These are phyloP conservation scores for Sanderia malayensis DNA, from an alignment of 30 jellyfish, hydroid and myxozoan species.

Conservation along the genomic window DNA sequence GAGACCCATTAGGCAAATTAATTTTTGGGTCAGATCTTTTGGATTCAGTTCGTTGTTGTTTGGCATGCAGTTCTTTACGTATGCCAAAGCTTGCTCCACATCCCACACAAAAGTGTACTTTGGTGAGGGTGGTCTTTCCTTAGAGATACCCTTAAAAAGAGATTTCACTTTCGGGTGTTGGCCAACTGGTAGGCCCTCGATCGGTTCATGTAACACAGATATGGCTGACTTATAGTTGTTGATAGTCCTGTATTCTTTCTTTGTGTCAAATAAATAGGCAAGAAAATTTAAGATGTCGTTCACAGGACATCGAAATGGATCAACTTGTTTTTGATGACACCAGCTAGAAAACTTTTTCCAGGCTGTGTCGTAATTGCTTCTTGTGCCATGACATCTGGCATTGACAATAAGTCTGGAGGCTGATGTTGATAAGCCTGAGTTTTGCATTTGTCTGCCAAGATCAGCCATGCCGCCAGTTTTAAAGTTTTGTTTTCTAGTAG, in stretches of 20 bases:
- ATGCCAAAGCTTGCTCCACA: constrained; percentile 14
- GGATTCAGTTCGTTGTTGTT: constrained; percentile 8
- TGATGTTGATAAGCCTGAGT: constrained; percentile 36
- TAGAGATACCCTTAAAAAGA: constrained; percentile 13
- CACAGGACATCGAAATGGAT: constrained; percentile 44
- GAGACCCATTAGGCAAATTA: constrained; percentile 6
- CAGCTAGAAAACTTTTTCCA: constrained; percentile 52
- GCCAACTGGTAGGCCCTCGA: constrained; percentile 38
- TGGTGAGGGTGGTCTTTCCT: constrained; percentile 28
- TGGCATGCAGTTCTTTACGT: neutral
- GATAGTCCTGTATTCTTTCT: constrained; percentile 25
- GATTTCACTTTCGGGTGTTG: constrained; percentile 33
- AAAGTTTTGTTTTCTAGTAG: constrained; percentile 13
- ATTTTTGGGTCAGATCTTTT: constrained; percentile 8
- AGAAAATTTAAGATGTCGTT: constrained; percentile 8
- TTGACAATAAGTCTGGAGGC: constrained; percentile 50
- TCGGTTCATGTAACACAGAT: constrained; percentile 37
- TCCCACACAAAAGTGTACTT: constrained; percentile 22
- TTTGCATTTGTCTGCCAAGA: constrained; percentile 40
- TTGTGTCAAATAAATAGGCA: constrained; percentile 31
- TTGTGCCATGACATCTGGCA: constrained; percentile 47
- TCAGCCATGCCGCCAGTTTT: constrained; percentile 44
- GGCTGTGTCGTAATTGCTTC: constrained; percentile 55
- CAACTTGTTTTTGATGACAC: constrained; percentile 40
- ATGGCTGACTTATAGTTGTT: constrained; percentile 47